These are phyloP conservation scores for Tortrix viridana DNA, from an alignment of 2,888 invertebrate genomes.

Conservation along the genomic window DNA sequence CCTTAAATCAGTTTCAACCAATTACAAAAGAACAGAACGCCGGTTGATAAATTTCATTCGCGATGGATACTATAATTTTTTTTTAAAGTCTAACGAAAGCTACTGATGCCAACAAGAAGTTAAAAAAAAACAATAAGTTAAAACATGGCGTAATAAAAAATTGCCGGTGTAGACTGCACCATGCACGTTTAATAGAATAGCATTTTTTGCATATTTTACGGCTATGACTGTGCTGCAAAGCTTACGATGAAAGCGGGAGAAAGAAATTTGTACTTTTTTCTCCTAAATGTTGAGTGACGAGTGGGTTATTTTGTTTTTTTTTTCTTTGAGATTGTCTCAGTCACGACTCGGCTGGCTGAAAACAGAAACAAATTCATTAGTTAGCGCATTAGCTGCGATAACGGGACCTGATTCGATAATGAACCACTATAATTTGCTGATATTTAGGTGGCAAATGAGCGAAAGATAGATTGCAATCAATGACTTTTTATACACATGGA, in stretches of 20 bases:
- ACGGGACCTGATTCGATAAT: no score
- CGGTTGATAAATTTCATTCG: constrained; percentile 3
- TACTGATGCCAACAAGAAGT: constrained; percentile 1
- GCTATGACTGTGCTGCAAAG: constrained; percentile 50
- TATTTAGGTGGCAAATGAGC: no score
- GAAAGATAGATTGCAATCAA: no score
- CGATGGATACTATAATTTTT: not conserved
- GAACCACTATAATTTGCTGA: no score
- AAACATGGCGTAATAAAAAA: not conserved
- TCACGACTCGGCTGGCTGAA: constrained; percentile 70
- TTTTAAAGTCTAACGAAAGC: not conserved
- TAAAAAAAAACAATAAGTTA: not conserved
- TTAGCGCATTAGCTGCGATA: not conserved
- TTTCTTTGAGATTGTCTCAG: constrained; percentile 67
- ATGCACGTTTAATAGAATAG: not conserved
- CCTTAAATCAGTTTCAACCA: constrained; percentile 30
- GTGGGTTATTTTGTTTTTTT: constrained; percentile 66
- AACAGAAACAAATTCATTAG: constrained; percentile 45
- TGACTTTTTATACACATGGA: no score
- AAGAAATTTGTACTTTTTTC: constrained; percentile 53
- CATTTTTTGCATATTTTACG: constrained; percentile 35
- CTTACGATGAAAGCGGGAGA: constrained; percentile 42
- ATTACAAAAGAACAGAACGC: constrained; percentile 38
- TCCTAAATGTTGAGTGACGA: constrained; percentile 26
- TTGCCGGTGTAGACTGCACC: not conserved